Conservation (phyloP, 2,797 vertebrate genomes). For the Crocidura indochinensis region DNA sequence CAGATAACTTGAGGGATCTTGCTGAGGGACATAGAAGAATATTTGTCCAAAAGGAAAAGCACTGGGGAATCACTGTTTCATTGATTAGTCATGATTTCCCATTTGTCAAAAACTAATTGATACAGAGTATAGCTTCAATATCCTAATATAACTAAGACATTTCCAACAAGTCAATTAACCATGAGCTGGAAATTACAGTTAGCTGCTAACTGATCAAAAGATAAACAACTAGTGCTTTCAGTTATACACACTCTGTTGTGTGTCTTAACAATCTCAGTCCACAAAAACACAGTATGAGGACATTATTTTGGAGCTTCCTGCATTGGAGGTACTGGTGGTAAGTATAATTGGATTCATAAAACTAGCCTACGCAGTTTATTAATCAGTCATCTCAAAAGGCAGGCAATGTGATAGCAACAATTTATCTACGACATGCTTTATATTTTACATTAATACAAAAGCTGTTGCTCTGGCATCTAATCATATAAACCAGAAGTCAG, state of each 20-base stretch:
- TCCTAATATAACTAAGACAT: conserved; percentile 41
- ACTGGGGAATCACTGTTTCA: background rate
- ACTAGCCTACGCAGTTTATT: conserved; percentile 84
- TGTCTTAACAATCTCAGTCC: conserved; percentile 55
- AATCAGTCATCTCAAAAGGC: conserved; percentile 80
- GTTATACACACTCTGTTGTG: conserved; percentile 28
- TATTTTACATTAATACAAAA: conserved; percentile 80
- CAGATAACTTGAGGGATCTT: background rate
- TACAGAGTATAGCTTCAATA: conserved; percentile 58
- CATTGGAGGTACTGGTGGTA: conserved; percentile 81
- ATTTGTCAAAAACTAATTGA: conserved; percentile 72
- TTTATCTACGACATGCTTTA: conserved; percentile 84
- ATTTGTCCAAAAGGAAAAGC: background rate
- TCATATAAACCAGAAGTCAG: conserved; percentile 77
- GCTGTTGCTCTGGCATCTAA: conserved; percentile 76
- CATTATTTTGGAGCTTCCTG: conserved; percentile 59
- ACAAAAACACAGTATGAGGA: conserved; percentile 61
- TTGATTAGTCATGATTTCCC: conserved; percentile 60
- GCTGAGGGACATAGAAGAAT: background rate
- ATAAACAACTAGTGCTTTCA: conserved; percentile 41
- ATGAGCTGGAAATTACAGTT: conserved; percentile 66
- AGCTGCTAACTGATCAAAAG: conserved; percentile 55
- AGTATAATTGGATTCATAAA: conserved; percentile 84
- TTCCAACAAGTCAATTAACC: conserved; percentile 73
- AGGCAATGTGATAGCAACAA: conserved; percentile 81